Base-by-base conservation (phyloP, 1,140 invertebrate species). In the Charaxes varanes region DNA sequence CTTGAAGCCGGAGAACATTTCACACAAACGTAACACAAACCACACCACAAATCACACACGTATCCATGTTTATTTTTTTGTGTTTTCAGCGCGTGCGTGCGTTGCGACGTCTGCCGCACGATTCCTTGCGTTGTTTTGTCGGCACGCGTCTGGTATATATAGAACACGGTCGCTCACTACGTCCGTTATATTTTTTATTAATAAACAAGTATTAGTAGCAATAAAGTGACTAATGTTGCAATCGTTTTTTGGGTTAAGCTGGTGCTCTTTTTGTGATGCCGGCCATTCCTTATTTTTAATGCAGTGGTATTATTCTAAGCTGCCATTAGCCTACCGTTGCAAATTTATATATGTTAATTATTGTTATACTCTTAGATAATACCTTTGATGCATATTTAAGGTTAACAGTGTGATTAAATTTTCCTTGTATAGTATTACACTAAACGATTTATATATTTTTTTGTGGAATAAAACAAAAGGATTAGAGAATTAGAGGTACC, bases 121-220 rank as follows among this genome's bases (percentile, higher is more conserved):
- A 43, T 50, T 50, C 46, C 28, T 10, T 22, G 17, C 32, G 41
- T 43, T 50, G 41, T 43, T 50, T 50, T 50, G 34, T 43, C 33
- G 32, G 30, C 41, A 43, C 34, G 41, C 41, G 41, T 32, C 28
- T n/a, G 47, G 19, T 50, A 50, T 43, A 50, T 50, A 50, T 50
- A 50, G 47, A 50, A 22, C 23, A 21, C 13, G 33, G 47, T 49
- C 43, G 23, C 17, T 50, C 37, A 31, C 45, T 23, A 36, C 47
- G 47, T 50, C 47, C 41, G 47, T 38, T 50, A 43, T 50, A 50
- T 43, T 44, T 49, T 50, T 50, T 50, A 43, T 50, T 38, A 44
- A 50, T 44, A 50, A 33, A 50, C 40, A 49, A 42, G 37, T 38
- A 43, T 47, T 41, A 41, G 38, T 31, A 38, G 41, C 12, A 18